A percentile compares a stretch with the other conserved stretches of the same genome.
These are phyloP conservation scores for Drosophila parvula DNA, from an alignment of 1,140 invertebrate genomes.

Conservation along the genomic window DNA sequence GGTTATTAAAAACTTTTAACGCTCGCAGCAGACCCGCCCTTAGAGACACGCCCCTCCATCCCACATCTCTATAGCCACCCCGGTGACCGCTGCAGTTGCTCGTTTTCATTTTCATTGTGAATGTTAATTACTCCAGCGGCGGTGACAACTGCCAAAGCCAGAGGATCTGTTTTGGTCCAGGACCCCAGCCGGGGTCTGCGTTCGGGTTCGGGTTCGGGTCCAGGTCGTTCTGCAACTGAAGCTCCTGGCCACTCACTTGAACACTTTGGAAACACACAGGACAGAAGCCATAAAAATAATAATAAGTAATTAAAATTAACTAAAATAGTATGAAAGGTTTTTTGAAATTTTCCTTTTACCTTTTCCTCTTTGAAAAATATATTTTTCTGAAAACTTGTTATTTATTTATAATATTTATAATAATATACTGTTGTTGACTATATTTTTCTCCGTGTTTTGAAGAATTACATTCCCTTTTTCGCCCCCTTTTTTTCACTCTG, in stretches of 20 bases:
- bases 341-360: too few species aligned
- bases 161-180: slow-evolving; percentile 26
- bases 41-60: slow-evolving; percentile 7
- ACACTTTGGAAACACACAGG: background rate
- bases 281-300: too few species aligned
- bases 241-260: background rate
- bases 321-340: background rate
- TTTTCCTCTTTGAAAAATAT: too few species aligned
- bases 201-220: background rate
- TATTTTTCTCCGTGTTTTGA: background rate
- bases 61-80: background rate
- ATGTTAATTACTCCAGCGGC: slow-evolving; percentile 74
- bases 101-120: slow-evolving; percentile 73
- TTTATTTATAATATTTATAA: too few species aligned
- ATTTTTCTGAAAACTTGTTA: too few species aligned
- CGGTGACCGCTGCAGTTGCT: slow-evolving; percentile 54
- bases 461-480: background rate
- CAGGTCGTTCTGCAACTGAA: slow-evolving; percentile 1
- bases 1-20: slow-evolving; percentile 77
- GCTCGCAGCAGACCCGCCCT: slow-evolving; percentile 16
- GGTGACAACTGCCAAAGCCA: slow-evolving; percentile 50
- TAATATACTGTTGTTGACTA: too few species aligned
- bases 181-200: too few species aligned
- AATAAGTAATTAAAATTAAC: too few species aligned
- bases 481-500: background rate